Conservation (phyloP, 2,797 vertebrate species). For the Echeneis naucrates region DNA sequence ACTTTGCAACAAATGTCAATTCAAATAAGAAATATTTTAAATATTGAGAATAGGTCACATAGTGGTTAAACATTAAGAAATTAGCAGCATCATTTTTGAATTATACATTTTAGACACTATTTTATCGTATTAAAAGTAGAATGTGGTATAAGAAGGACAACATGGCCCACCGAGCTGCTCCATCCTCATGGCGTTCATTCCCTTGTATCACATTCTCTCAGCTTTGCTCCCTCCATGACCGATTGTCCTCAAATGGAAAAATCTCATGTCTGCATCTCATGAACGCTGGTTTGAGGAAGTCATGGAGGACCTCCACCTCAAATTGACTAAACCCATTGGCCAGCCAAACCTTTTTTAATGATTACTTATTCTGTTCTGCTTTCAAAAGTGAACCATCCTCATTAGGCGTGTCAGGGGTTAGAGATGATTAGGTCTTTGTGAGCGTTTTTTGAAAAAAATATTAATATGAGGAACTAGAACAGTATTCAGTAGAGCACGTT, state of each 20-base stretch:
- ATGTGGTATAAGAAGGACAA: too few species aligned
- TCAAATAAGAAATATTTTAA: background rate
- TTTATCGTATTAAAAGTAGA: too few species aligned
- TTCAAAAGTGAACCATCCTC: background rate
- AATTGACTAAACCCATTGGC: background rate
- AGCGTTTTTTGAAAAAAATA: background rate
- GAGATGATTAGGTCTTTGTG: background rate
- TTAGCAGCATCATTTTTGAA: background rate
- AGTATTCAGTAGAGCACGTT: background rate
- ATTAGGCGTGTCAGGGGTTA: background rate
- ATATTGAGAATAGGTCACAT: background rate
- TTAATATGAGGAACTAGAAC: background rate
- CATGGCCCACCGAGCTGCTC: too few species aligned
- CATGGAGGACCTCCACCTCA: background rate
- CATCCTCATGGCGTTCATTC: background rate
- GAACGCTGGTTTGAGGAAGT: too few species aligned
- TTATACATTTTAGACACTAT: too few species aligned
- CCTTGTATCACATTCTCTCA: too few species aligned
- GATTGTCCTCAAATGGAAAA: too few species aligned
- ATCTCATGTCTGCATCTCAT: too few species aligned
- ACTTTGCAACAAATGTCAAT: background rate
- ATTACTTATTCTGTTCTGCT: background rate
- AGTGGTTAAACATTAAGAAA: background rate
- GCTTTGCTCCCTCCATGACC: too few species aligned
- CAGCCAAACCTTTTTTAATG: background rate